Conservation (phyloP, 2,797 vertebrate genomes). For the Scomberomorus guttatus region DNA sequence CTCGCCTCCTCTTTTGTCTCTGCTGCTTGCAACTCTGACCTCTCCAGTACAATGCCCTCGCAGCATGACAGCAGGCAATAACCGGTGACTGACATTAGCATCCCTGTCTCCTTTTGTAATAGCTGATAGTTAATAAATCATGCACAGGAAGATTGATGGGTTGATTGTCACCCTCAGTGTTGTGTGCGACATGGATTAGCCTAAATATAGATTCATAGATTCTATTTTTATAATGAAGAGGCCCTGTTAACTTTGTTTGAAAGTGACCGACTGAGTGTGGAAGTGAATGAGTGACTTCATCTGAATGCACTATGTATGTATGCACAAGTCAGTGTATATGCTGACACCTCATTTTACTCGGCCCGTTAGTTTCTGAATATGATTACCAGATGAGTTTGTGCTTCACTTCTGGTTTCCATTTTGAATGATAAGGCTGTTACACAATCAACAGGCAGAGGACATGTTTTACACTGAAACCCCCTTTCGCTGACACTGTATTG, state of each 20-base stretch:
- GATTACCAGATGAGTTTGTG: conserved; percentile 53
- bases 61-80: conserved; percentile 43
- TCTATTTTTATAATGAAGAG: not conserved
- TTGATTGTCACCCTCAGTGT: not conserved
- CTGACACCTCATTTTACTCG: conserved; percentile 58
- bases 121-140: conserved; percentile 55
- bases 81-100: conserved; percentile 36
- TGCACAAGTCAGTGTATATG: conserved; percentile 21
- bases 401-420: conserved; percentile 68
- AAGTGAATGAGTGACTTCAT: conserved; percentile 10
- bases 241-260: conserved; percentile 7
- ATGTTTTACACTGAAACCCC: conserved; percentile 26
- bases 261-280: conserved; percentile 18
- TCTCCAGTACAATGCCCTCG: conserved; percentile 22
- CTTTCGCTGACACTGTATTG: not conserved
- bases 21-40: conserved; percentile 43
- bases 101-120: conserved; percentile 33
- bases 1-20: conserved; percentile 64
- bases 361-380: conserved; percentile 37
- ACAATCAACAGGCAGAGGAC: conserved; percentile 15
- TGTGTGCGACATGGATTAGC: not conserved
- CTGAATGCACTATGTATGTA: not conserved
- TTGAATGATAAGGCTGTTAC: conserved; percentile 44
- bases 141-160: conserved; percentile 27
- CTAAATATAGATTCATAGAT: not conserved